Base-by-base conservation (phyloP, 2,113 vertebrate species). In the Colaptes auratus region DNA sequence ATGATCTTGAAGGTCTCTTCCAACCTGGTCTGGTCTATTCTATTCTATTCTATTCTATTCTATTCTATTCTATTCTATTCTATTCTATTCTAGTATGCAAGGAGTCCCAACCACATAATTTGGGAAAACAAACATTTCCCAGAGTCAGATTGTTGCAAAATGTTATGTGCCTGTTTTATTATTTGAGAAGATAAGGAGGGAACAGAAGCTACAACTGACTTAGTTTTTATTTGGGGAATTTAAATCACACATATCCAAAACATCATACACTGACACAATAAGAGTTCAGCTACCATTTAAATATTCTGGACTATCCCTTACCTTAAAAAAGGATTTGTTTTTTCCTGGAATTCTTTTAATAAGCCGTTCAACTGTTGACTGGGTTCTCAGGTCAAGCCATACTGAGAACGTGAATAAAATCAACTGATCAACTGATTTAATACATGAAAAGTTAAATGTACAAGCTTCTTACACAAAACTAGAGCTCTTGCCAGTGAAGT, bases 311-410 rank as follows among this genome's bases (percentile, higher is more conserved):
- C 77, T 39, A 91, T 28, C n/a, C 77, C 96, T 98, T 96, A 99
- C 99, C 99, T 99, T 99, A 53, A 99, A 98, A 97, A 98, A 98
- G 93, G 98, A 97, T 97, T 99, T 99, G 97, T 99, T 98, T 69
- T 96, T 97, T 84, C 98, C 98, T 69, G 99, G 99, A 74, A 99
- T 97, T 98, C 98, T 99, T 97, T 98, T 98, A 94, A 99, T 99
- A 89, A 99, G 98, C n/a, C 92, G 95, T 78, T 99, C 99, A 94
- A 99, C 99, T 2, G 99, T 99, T 59, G 99, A 98, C 96, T 99
- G 99, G 18, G 99, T 99, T 91, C 99, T 98, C 92, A 99, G 96
- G 95, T 99, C 99, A 97, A 99, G 97, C 99, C 99, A 99, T 67
- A 99, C 99, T 99, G 91, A 42, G 93, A 96, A 31, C 15, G 78